Percentiles rank a stretch among this genome's conserved stretches.
These are phyloP conservation scores for Micromesistius poutassou DNA, from an alignment of 2,797 vertebrate species.

Conservation along the genomic window DNA sequence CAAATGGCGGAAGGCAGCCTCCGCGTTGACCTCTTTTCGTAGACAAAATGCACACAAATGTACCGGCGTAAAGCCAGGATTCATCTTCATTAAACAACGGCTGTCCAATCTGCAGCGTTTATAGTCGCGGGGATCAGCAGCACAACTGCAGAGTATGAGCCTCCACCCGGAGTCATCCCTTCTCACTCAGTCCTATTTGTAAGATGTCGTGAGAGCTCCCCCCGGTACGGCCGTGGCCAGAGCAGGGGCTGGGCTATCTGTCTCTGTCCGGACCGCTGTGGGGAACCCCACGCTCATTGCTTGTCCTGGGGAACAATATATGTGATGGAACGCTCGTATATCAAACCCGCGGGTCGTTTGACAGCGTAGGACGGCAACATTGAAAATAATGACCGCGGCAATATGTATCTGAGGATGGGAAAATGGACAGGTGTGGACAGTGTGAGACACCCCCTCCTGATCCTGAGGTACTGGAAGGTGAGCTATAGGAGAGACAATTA, in stretches of 20 bases:
- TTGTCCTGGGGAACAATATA: slow-evolving; percentile 72
- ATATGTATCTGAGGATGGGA: slow-evolving; percentile 73
- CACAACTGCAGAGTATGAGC: slow-evolving; percentile 70
- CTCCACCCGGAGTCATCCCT: slow-evolving; percentile 75
- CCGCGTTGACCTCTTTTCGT: slow-evolving; percentile 38
- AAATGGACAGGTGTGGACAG: slow-evolving; percentile 62
- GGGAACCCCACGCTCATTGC: slow-evolving; percentile 70
- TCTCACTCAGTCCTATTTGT: slow-evolving; percentile 76
- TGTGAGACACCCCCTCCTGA: slow-evolving; percentile 24
- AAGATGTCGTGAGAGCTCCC: slow-evolving; percentile 76
- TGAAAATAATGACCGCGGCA: slow-evolving; percentile 76
- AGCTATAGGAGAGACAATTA: too few relatives aligned
- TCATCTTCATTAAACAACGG: slow-evolving; percentile 67
- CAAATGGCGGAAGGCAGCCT: slow-evolving; percentile 25
- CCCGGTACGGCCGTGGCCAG: slow-evolving; percentile 68
- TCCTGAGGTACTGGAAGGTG: not conserved
- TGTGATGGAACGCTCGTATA: slow-evolving; percentile 78
- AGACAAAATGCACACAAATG: slow-evolving; percentile 50
- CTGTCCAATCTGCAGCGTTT: slow-evolving; percentile 67
- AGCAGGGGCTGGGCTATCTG: slow-evolving; percentile 67
- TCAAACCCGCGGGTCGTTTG: slow-evolving; percentile 73
- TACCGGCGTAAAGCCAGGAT: slow-evolving; percentile 55
- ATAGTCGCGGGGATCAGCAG: slow-evolving; percentile 71
- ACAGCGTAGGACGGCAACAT: slow-evolving; percentile 70
- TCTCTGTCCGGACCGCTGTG: slow-evolving; percentile 72